phyloP scores from a whole-genome alignment of 2,797 vertebrate genomes.

The Tarsius wallacei region DNA sequence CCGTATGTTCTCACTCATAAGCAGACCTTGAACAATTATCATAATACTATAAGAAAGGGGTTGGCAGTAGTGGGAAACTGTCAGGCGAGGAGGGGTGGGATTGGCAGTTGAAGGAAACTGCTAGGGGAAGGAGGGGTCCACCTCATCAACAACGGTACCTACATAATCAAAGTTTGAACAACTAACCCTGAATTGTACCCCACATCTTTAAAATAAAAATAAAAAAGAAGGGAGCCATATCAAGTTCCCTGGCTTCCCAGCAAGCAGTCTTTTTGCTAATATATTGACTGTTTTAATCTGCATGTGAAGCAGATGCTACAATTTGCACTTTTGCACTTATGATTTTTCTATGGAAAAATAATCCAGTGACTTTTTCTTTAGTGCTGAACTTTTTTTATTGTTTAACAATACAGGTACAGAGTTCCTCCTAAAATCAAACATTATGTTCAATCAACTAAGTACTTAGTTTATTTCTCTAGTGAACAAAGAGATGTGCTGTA shows the following conservation, averaged over 20 bases:
- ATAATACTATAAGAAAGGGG: no score
- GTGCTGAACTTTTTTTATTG: background rate
- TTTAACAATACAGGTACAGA: background rate
- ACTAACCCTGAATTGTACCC: no score
- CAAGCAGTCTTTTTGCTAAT: background rate
- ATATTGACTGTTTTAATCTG: background rate
- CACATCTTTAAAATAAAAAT: no score
- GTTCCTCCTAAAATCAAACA: background rate
- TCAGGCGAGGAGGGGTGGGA: no score
- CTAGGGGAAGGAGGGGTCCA: no score
- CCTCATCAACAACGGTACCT: no score
- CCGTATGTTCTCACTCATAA: no score
- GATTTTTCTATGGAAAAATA: background rate
- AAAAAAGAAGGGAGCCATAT: no score
- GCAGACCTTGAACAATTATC: no score
- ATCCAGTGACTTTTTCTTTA: background rate
- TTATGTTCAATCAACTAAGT: background rate
- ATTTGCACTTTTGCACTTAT: background rate
- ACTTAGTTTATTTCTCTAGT: background rate
- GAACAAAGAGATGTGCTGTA: fast-evolving
- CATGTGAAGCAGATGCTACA: background rate
- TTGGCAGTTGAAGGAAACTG: no score
- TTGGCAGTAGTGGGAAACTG: no score
- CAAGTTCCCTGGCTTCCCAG: background rate
- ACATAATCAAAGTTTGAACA: no score